Conservation (phyloP, 2,113 vertebrate genomes). For the Rhegmatorhina hoffmannsi region DNA sequence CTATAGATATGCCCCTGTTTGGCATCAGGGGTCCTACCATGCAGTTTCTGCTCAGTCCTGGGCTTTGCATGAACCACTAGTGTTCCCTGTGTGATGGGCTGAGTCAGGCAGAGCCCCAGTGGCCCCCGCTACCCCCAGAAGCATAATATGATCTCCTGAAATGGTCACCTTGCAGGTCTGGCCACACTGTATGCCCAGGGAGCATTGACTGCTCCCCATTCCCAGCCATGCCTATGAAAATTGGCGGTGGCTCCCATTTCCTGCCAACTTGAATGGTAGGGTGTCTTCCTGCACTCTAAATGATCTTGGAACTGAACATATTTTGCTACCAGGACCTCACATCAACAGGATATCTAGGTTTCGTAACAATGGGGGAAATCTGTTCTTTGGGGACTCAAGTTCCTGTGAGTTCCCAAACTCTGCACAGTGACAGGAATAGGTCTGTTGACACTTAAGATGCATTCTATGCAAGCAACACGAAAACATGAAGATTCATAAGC, state of each 20-base stretch:
- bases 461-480: neutral
- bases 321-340: rapidly evolving
- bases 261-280: neutral
- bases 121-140: neutral
- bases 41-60: neutral
- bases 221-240: neutral
- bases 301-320: neutral
- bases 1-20: neutral
- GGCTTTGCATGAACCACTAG: neutral
- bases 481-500: neutral
- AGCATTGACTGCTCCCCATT: neutral
- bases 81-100: neutral
- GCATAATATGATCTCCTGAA: neutral
- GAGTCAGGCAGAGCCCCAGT: neutral
- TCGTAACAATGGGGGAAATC: neutral
- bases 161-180: neutral
- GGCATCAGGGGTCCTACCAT: rapidly evolving
- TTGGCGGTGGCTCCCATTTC: neutral
- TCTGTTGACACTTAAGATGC: rapidly evolving
- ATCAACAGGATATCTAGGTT: neutral
- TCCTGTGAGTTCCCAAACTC: neutral
- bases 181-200: neutral
- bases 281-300: neutral
- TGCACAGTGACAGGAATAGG: neutral
- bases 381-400: neutral